Percentiles rank a stretch among this genome's conserved stretches.
Conservation (phyloP, 2,113 vertebrate genomes). For the Pyrgilauda ruficollis region DNA sequence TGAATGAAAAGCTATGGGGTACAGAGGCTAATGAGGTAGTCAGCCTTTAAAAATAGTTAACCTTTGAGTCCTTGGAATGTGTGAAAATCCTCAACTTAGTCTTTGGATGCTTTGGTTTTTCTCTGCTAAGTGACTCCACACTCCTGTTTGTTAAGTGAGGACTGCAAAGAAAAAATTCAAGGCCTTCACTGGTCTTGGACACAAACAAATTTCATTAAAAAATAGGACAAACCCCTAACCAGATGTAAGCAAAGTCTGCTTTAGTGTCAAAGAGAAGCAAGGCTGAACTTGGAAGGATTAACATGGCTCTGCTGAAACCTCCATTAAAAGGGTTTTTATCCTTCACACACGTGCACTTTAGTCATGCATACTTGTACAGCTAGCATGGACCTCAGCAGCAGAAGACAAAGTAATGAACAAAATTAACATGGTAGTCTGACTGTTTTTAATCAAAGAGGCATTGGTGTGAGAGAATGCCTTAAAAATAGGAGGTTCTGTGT, state of each 20-base stretch:
- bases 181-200: neutral
- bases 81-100: neutral
- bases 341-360: neutral
- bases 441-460: neutral
- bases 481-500: neutral
- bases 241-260: neutral
- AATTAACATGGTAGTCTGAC: neutral
- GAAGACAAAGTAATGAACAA: neutral
- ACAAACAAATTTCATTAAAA: neutral
- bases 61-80: neutral
- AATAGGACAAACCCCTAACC: neutral
- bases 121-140: neutral
- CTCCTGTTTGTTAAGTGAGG: neutral
- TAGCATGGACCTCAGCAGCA: neutral
- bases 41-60: neutral
- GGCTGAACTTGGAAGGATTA: neutral
- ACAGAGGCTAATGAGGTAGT: neutral
- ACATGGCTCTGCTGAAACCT: neutral
- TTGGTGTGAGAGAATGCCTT: neutral
- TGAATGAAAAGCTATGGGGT: neutral
- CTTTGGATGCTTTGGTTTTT: neutral
- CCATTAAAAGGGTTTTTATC: neutral
- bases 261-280: neutral
- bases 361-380: neutral
- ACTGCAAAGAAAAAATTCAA: neutral